These are phyloP conservation scores for Mactromeris polynyma DNA, from an alignment of 2,888 invertebrate genomes.

Conservation along the genomic window DNA sequence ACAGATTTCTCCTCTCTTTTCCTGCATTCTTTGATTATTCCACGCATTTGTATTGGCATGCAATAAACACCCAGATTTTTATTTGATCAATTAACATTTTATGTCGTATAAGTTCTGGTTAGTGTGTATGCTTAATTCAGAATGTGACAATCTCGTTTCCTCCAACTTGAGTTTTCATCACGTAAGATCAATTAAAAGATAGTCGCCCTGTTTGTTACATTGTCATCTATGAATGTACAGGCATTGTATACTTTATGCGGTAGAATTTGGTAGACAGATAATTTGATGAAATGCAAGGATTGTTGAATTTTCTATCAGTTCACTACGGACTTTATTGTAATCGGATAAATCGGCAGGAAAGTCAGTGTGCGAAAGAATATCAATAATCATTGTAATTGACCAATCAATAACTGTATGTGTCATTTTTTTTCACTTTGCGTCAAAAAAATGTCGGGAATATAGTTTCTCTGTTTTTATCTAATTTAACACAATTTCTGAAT, in stretches of 20 bases:
- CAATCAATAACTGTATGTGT: neutral
- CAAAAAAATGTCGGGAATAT: neutral
- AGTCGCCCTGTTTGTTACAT: neutral
- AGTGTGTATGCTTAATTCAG: neutral
- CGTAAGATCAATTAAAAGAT: neutral
- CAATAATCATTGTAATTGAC: neutral
- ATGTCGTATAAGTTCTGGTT: neutral
- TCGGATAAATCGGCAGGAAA: neutral
- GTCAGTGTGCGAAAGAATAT: neutral
- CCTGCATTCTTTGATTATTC: neutral
- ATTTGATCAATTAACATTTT: conserved; percentile 14
- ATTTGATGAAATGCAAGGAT: neutral
- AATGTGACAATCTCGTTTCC: conserved; percentile 4
- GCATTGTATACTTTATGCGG: conserved; percentile 8
- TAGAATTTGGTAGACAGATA: neutral
- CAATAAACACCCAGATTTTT: neutral
- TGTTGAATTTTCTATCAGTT: neutral
- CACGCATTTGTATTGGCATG: neutral
- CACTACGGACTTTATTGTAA: neutral
- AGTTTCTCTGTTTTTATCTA: neutral
- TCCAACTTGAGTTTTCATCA: neutral
- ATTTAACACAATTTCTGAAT: too few relatives aligned
- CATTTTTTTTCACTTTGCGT: neutral
- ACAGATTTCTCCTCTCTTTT: neutral
- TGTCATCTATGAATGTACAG: neutral